Conservation (phyloP, 2,113 vertebrate genomes). For the Prochilodus magdalenae region DNA sequence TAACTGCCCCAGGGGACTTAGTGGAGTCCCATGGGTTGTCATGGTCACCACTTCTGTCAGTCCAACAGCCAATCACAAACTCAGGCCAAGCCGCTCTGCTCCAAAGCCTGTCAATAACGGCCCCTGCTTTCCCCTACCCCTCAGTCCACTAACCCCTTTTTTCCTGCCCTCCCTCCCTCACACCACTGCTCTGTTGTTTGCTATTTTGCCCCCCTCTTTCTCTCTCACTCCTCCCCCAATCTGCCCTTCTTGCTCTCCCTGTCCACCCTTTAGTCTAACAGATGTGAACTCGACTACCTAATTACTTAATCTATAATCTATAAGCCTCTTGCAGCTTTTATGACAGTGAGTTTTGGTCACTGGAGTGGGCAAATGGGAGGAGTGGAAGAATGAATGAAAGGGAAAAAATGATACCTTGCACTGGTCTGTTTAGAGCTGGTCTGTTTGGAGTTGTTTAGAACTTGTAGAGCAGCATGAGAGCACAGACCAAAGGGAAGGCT, state of each 20-base stretch:
- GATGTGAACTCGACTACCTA: slow-evolving; percentile 54
- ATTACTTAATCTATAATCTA: slow-evolving; percentile 55
- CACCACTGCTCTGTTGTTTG: neutral
- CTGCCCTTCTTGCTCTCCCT: neutral
- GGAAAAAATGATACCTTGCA: neutral
- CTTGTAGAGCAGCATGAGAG: neutral
- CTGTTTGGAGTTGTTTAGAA: slow-evolving; percentile 16
- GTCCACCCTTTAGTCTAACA: slow-evolving; percentile 40
- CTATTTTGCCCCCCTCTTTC: neutral
- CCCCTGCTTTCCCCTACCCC: slow-evolving; percentile 3
- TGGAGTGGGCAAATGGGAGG: neutral
- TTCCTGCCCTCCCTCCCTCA: neutral
- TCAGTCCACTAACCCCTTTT: slow-evolving; percentile 4
- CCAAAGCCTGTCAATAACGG: slow-evolving; percentile 49
- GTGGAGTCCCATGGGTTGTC: slow-evolving; percentile 60
- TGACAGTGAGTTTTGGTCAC: slow-evolving; percentile 22
- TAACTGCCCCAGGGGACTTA: slow-evolving; percentile 53
- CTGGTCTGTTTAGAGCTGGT: neutral
- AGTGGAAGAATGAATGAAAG: neutral
- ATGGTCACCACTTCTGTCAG: slow-evolving; percentile 57
- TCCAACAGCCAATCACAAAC: slow-evolving; percentile 36
- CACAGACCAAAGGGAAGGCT: neutral
- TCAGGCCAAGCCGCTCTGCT: slow-evolving; percentile 22
- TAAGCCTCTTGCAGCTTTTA: slow-evolving; percentile 47
- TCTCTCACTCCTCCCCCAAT: neutral